Evolutionary conservation across 2,797 vertebrate species (phyloP).

Genomic region (Muscicapa striata): DNA sequence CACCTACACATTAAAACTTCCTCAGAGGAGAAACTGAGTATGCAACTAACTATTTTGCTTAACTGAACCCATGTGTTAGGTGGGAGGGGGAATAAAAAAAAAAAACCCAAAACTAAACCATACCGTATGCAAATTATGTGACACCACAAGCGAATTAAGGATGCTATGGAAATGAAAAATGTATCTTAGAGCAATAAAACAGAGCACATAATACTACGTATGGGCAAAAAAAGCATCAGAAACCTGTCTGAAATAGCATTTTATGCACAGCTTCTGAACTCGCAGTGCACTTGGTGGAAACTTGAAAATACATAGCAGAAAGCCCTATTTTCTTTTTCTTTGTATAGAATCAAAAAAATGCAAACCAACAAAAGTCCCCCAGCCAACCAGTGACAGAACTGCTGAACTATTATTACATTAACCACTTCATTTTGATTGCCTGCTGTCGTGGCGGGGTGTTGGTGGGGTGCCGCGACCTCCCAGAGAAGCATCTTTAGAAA

Average conservation of each 20-base stretch:
- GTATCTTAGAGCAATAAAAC: background rate
- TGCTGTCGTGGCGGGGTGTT: too few species aligned
- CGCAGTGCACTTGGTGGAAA: background rate
- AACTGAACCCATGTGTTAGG: rapidly evolving
- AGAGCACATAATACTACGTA: background rate
- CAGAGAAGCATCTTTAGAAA: too few species aligned
- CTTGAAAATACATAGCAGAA: background rate
- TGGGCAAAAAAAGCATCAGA: background rate
- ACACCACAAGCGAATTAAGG: background rate
- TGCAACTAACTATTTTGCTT: background rate
- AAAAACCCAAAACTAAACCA: background rate
- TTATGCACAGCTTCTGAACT: background rate
- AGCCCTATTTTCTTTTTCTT: background rate
- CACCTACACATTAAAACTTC: background rate
- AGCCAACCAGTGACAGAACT: background rate
- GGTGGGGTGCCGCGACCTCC: too few species aligned
- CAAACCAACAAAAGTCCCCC: rapidly evolving
- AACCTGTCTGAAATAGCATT: background rate
- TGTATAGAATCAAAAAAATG: background rate
- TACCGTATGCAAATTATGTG: background rate
- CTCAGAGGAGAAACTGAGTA: background rate
- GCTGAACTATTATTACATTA: background rate
- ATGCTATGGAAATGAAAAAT: background rate
- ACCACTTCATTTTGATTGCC: background rate
- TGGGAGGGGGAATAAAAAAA: too few species aligned